Conservation (phyloP, 2,113 vertebrate species). For the Prunella himalayana region DNA sequence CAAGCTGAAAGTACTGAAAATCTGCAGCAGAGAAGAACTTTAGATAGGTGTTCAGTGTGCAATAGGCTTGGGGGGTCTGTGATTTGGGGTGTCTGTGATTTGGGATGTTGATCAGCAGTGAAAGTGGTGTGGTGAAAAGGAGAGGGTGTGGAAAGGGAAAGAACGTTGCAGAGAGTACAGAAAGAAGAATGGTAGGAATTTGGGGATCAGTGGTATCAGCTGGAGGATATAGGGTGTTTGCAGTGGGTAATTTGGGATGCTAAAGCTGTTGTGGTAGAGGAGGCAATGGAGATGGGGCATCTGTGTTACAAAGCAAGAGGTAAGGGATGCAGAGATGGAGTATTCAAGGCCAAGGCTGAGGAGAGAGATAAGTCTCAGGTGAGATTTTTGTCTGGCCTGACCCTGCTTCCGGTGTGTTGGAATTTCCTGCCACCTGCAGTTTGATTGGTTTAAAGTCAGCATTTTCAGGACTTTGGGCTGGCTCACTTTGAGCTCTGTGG, state of each 20-base stretch:
- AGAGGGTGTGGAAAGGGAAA: neutral
- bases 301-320: neutral
- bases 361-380: neutral
- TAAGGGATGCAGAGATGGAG: neutral
- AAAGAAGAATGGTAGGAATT: neutral
- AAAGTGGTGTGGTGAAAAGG: neutral
- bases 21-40: neutral
- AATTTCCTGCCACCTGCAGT: neutral
- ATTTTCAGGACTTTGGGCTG: neutral
- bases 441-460: neutral
- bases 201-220: neutral
- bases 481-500: neutral
- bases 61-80: neutral
- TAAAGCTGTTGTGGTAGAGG: neutral
- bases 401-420: neutral
- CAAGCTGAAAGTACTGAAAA: neutral
- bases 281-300: neutral
- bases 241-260: neutral
- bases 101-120: neutral
- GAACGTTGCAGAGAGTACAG: fast-evolving
- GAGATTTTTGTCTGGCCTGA: neutral
- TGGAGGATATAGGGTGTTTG: neutral
- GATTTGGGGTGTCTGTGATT: neutral
- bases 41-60: neutral
- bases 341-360: neutral